A percentile compares a stretch with the other conserved stretches of the same genome.
Conservation (phyloP, 2,888 invertebrate species). For the Athalia rosae region DNA sequence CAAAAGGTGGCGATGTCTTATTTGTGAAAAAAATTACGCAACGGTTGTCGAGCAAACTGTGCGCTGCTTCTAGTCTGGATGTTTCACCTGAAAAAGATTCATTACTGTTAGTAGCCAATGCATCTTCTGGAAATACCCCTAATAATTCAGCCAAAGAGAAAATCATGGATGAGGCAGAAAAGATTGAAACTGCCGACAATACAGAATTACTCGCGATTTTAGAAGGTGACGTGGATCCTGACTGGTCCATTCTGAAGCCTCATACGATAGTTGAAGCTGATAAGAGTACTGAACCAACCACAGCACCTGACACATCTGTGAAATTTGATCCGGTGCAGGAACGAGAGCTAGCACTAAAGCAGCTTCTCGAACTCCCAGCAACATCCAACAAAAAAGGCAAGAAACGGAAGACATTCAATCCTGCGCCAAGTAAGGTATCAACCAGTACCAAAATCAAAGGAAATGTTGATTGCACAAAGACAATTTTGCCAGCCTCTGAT, state of each 20-base stretch:
- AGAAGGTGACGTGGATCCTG: slow-evolving; percentile 76
- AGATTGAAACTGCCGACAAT: slow-evolving; percentile 70
- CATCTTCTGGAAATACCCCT: slow-evolving; percentile 46
- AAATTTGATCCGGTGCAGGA: slow-evolving; percentile 74
- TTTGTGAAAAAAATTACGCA: slow-evolving; percentile 77
- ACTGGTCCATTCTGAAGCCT: slow-evolving; percentile 70
- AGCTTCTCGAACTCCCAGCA: slow-evolving; percentile 75
- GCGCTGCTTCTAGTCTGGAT: slow-evolving; percentile 58
- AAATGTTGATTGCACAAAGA: neutral
- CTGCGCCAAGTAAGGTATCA: slow-evolving; percentile 27
- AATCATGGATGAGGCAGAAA: slow-evolving; percentile 50
- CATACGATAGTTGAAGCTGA: slow-evolving; percentile 53
- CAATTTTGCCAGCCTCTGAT: neutral
- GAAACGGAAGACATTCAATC: slow-evolving; percentile 51
- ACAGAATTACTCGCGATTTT: slow-evolving; percentile 77
- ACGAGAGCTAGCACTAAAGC: slow-evolving; percentile 77
- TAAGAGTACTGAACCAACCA: slow-evolving; percentile 24
- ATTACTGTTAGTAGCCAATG: slow-evolving; percentile 50
- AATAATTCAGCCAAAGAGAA: slow-evolving; percentile 43
- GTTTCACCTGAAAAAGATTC: slow-evolving; percentile 58
- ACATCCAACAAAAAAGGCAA: slow-evolving; percentile 58
- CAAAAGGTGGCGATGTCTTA: slow-evolving; percentile 73
- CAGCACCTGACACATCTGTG: slow-evolving; percentile 5
- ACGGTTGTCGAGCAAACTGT: slow-evolving; percentile 73
- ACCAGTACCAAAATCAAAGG: neutral